Evolutionary conservation across 2,113 vertebrate species (phyloP).

Genomic region (Sylvilagus bachmani): DNA sequence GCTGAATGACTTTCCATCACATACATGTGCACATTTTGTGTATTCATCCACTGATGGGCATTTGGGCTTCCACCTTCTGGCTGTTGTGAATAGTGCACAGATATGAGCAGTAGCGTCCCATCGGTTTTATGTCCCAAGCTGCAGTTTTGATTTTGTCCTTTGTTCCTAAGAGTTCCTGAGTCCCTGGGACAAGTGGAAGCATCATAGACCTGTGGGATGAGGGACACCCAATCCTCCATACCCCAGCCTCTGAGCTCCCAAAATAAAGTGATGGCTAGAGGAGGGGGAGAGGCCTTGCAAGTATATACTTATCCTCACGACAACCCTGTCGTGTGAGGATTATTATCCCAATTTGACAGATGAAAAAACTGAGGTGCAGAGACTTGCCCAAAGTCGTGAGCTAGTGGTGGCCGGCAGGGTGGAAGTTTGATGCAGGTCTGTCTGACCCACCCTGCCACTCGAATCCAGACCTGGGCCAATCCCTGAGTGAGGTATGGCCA

Average conservation of each 20-base stretch:
- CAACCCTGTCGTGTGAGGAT: neutral
- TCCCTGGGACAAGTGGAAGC: neutral
- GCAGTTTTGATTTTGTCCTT: neutral
- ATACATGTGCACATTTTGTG: neutral
- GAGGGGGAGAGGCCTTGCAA: neutral
- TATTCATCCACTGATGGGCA: neutral
- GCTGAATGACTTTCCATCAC: neutral
- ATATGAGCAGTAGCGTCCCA: neutral
- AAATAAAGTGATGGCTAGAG: neutral
- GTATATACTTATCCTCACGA: neutral
- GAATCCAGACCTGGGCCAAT: neutral
- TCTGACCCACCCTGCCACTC: neutral
- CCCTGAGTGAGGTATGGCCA: neutral
- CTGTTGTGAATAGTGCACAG: conserved; percentile 1
- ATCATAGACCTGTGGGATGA: neutral
- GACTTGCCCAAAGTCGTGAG: neutral
- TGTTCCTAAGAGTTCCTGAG: neutral
- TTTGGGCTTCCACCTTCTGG: neutral
- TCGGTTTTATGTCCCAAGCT: neutral
- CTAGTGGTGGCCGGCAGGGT: neutral
- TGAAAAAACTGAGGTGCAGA: neutral
- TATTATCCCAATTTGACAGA: conserved; percentile 13
- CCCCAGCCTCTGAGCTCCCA: neutral
- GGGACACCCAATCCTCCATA: neutral
- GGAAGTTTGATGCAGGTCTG: neutral